Evolutionary conservation across 1,140 invertebrate genomes (phyloP).

Genomic region (Philotrypesis tridentata): DNA sequence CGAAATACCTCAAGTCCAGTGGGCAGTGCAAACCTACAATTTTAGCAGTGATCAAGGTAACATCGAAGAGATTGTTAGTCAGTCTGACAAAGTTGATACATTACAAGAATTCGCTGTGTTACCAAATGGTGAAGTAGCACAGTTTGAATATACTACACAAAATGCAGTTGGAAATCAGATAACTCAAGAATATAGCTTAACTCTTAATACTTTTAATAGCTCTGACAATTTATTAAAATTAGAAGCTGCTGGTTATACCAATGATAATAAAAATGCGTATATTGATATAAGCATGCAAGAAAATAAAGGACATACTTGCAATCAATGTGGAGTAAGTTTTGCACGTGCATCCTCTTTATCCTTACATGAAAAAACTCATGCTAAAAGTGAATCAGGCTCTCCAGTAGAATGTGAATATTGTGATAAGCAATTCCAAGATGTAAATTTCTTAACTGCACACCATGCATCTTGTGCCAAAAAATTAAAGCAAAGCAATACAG

Average conservation of each 20-base stretch:
- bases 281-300: slow-evolving; percentile 54
- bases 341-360: slow-evolving; percentile 60
- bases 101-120: slow-evolving; percentile 68
- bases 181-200: slow-evolving; percentile 59
- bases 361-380: slow-evolving; percentile 66
- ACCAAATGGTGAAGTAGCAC: slow-evolving; percentile 66
- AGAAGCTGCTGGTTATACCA: slow-evolving; percentile 55
- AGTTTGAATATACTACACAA: slow-evolving; percentile 65
- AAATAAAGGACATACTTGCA: slow-evolving; percentile 60
- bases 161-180: slow-evolving; percentile 51
- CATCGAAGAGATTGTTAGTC: slow-evolving; percentile 51
- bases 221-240: slow-evolving; percentile 60
- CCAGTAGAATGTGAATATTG: slow-evolving; percentile 71
- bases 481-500: slow-evolving; percentile 62
- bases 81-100: slow-evolving; percentile 62
- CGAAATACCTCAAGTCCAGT: slow-evolving; percentile 62
- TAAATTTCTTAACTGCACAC: slow-evolving; percentile 61
- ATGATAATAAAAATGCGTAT: slow-evolving; percentile 51
- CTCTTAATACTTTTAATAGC: slow-evolving; percentile 60
- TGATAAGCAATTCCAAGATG: slow-evolving; percentile 70
- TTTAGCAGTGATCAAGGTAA: slow-evolving; percentile 59
- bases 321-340: slow-evolving; percentile 65
- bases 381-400: slow-evolving; percentile 58
- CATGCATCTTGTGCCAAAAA: slow-evolving; percentile 68
- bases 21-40: slow-evolving; percentile 66